Conservation (phyloP, 2,888 invertebrate species). For the Drosophila imparisetae region DNA sequence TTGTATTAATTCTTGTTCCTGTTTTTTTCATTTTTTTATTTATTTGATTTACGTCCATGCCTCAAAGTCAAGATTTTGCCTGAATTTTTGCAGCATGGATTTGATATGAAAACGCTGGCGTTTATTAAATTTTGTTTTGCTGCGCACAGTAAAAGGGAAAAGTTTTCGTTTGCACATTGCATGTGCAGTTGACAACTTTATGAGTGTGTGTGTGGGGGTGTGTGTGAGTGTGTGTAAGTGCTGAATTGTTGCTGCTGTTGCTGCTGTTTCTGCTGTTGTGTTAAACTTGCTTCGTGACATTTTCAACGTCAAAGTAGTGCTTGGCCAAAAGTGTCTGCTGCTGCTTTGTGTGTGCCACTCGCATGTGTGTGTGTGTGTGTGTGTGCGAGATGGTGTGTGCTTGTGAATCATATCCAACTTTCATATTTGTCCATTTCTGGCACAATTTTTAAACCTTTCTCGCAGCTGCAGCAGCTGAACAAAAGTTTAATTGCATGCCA, state of each 20-base stretch:
- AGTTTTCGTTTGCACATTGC: conserved; percentile 64
- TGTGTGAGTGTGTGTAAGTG: conserved; percentile 6
- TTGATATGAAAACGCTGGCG: conserved; percentile 73
- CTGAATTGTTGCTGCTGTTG: conserved; percentile 32
- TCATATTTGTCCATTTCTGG: conserved; percentile 53
- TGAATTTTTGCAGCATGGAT: conserved; percentile 57
- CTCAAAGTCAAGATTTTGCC: conserved; percentile 61
- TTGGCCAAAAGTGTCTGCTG: conserved; percentile 60
- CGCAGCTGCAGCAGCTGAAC: conserved; percentile 46
- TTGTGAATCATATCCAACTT: conserved; percentile 34
- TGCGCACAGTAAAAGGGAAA: conserved; percentile 49
- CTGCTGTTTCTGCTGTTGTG: conserved; percentile 20
- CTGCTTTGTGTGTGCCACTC: conserved; percentile 11
- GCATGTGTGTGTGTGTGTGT: not conserved
- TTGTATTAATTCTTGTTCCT: conserved; percentile 62
- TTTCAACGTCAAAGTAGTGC: conserved; percentile 63
- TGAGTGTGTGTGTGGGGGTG: conserved; percentile 16
- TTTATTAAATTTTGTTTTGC: conserved; percentile 74
- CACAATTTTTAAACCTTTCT: conserved; percentile 45
- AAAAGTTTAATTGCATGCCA: conserved; percentile 62
- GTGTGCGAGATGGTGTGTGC: not conserved
- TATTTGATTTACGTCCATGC: conserved; percentile 44
- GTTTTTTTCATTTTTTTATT: not conserved
- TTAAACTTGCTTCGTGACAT: conserved; percentile 64
- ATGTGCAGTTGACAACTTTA: conserved; percentile 79